phyloP scores from a whole-genome alignment of 2,797 vertebrate genomes.

The Martes flavigula region DNA sequence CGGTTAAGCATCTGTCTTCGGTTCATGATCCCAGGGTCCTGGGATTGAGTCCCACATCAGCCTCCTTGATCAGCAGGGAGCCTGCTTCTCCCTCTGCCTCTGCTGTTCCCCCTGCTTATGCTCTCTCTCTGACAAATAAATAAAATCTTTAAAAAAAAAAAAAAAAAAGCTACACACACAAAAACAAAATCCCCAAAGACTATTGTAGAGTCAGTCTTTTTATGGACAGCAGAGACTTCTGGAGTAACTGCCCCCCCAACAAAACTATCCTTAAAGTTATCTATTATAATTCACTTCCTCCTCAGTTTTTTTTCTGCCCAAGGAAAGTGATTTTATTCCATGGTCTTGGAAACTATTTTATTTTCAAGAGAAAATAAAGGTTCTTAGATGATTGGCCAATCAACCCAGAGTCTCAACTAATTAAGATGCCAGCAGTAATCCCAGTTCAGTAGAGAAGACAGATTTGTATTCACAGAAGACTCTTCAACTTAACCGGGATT shows the following conservation, averaged over 20 bases:
- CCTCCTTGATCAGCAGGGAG: neutral
- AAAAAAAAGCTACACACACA: no score
- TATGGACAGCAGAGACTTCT: neutral
- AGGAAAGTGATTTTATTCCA: slow-evolving; percentile 19
- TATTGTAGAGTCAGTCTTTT: slow-evolving; percentile 16
- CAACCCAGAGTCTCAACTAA: slow-evolving; percentile 19
- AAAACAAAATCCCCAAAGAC: neutral
- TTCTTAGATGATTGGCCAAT: slow-evolving; percentile 16
- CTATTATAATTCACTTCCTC: neutral
- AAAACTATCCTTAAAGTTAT: neutral
- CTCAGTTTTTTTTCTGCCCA: neutral
- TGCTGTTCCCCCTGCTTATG: neutral
- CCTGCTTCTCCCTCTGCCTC: neutral
- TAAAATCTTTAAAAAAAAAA: neutral
- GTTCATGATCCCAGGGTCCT: neutral
- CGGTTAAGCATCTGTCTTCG: neutral
- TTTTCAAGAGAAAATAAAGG: slow-evolving; percentile 25
- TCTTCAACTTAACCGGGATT: neutral
- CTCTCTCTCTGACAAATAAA: neutral
- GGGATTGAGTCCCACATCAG: neutral
- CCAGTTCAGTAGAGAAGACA: slow-evolving; percentile 36
- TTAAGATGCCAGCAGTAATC: slow-evolving; percentile 48
- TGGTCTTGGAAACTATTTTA: slow-evolving; percentile 31
- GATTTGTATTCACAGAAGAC: slow-evolving; percentile 19
- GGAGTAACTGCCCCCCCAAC: neutral